Percentiles rank a stretch among this genome's conserved stretches.
These are phyloP conservation scores for Drosophila mojavensis DNA, from an alignment of 1,140 invertebrate genomes.

Conservation along the genomic window DNA sequence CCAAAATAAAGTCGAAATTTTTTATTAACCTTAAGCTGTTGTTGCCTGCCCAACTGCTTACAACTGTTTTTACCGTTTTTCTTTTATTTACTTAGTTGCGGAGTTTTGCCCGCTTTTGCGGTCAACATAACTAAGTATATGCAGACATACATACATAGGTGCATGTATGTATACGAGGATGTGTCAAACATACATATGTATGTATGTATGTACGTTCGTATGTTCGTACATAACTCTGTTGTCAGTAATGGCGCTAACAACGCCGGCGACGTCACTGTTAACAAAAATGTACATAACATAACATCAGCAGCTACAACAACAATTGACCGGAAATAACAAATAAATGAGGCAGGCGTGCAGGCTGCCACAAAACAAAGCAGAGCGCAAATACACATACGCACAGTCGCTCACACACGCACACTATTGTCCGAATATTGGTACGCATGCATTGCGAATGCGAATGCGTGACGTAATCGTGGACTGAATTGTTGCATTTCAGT, in stretches of 20 bases:
- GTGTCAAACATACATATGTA: neutral
- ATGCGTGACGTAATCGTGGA: constrained; percentile 44
- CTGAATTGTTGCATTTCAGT: constrained; percentile 25
- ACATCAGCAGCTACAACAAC: constrained; percentile 19
- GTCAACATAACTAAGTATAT: constrained; percentile 20
- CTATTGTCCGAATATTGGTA: constrained; percentile 2
- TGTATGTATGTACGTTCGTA: neutral
- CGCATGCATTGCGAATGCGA: constrained; percentile 37
- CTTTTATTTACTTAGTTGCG: constrained; percentile 50
- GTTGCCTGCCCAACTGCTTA: constrained; percentile 54
- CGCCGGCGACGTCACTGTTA: constrained; percentile 22
- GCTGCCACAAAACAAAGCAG: neutral
- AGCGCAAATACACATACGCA: neutral
- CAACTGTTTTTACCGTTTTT: constrained; percentile 77
- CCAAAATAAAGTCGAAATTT: constrained; percentile 52
- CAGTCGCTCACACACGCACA: constrained; percentile 7
- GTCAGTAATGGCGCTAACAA: constrained; percentile 18
- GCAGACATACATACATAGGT: neutral
- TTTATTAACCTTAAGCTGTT: constrained; percentile 67
- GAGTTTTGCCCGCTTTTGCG: constrained; percentile 43
- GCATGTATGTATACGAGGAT: neutral
- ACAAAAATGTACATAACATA: constrained; percentile 30
- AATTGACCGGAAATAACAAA: constrained; percentile 75
- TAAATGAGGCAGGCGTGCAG: constrained; percentile 57
- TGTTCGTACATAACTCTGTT: neutral